Evolutionary conservation across 2,797 vertebrate species (phyloP), one percentile per base, ranked within the genome.

Genomic region (Myripristis jacobus): DNA sequence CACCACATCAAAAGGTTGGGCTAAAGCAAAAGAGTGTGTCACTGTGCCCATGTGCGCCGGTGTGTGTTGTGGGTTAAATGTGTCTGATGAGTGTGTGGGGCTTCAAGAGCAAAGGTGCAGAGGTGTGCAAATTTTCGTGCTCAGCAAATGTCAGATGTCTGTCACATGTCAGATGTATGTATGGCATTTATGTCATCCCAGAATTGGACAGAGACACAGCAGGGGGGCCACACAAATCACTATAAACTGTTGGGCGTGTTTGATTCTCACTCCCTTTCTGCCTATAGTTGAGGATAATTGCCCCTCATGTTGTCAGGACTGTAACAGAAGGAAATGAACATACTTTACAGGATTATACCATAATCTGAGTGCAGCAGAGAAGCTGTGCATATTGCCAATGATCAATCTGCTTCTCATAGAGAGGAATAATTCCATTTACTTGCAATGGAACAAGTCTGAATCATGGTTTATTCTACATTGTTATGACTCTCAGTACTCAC

Each of bases 1-100:
- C 84, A 85, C 72, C 84, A 88, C 90, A 93, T 93, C 91, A 92
- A 93, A 94, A 88, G 87, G 77, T 72, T 71, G 80, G 65, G n/a
- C 31, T 60, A 54, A 47, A 24, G 60, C n/a, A 12, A 59, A 12
- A 59, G 38, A 19, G 44, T 73, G 73, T 77, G 82, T 51, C 53
- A 75, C 70, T 24, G 60, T 56, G 48, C 21, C 62, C 16, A 34
- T 24, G 60, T 24, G 22, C 41, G 53, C 38, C 36, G 50, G 55
- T 62, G 55, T 58, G 51, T 60, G 27, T 60, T 25, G 3, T 1
- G 63, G 73, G 24, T 1, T 21, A 0, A 64, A 19, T 73, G 78
- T 21, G 55, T 80, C 71, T 77, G 67, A 81, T 7, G 51, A 24
- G 69, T 68, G 58, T 1, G 52, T 85, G 55, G 75, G 63, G 54